A percentile compares a stretch with the other conserved stretches of the same genome.
Conservation (phyloP, 2,888 invertebrate species). For the Hypercompe scribonia region DNA sequence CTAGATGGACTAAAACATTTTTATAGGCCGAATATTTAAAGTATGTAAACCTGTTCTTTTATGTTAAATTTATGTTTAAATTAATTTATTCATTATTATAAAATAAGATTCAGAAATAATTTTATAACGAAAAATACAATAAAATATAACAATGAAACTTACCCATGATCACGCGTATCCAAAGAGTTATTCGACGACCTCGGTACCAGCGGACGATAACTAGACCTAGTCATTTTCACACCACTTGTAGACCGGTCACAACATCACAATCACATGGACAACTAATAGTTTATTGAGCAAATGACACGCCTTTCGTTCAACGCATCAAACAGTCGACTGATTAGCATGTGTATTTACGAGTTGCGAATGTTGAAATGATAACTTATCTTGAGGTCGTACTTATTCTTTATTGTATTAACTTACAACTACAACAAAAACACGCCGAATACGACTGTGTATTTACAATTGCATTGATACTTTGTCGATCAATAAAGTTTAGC, state of each 20-base stretch:
- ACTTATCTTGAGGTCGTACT: constrained; percentile 64
- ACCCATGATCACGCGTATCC: constrained; percentile 77
- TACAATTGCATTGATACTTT: constrained; percentile 61
- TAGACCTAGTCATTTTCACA: constrained; percentile 77
- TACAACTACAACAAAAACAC: constrained; percentile 54
- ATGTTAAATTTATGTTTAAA: neutral
- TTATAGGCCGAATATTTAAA: neutral
- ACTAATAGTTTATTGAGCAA: constrained; percentile 58
- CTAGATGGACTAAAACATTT: neutral
- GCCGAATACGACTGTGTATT: constrained; percentile 67
- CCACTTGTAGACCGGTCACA: constrained; percentile 31
- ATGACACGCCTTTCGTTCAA: constrained; percentile 63
- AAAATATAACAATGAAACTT: constrained; percentile 50
- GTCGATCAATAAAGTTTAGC: constrained; percentile 76
- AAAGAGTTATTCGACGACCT: constrained; percentile 77
- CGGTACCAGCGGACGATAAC: constrained; percentile 80
- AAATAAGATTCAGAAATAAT: neutral
- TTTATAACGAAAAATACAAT: neutral
- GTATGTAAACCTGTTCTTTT: neutral
- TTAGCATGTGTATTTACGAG: constrained; percentile 59
- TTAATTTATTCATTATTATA: neutral
- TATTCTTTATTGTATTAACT: constrained; percentile 38
- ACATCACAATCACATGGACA: constrained; percentile 47
- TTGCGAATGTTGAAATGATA: constrained; percentile 52
- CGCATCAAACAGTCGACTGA: constrained; percentile 68